Evolutionary conservation across 2,113 vertebrate species (phyloP), one percentile per base, ranked within the genome.

Genomic region (Chauna torquata): DNA sequence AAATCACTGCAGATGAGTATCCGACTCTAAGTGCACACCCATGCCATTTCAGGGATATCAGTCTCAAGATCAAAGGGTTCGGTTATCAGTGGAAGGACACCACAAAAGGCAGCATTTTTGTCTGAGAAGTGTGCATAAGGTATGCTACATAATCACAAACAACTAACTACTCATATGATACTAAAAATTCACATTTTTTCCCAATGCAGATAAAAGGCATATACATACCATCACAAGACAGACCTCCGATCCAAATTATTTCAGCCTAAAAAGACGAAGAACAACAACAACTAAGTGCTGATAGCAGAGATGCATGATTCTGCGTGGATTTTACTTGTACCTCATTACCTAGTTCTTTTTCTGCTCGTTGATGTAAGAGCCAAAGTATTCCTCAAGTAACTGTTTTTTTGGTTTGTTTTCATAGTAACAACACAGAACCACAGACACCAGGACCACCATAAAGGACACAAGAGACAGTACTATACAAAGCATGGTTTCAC

Each of bases 191-290:
- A 32, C 25, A 15, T 22, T 27, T 32, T 19, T 36, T 62, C 14
- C n/a, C 82, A 64, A 69, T 13, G 8, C 34, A 61, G 40, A 61
- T 25, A 71, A 65, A 85, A 82, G 13, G 42, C 42, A 92, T 70
- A 44, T 16, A 20, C 1, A 2, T 28, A 32, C 2, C 1, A 2
- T 3, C 2, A 1, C 74, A 74, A 93, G 27, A 78, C 74, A 44
- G 74, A 58, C 8, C 28, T 32, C 13, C 36, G 36, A 71, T 78
- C 9, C 59, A 81, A 24, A 4, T 81, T 81, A 44, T 2, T 50
- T 54, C 25, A 76, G 55, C 14, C 47, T 58, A n/a, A 36, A 38
- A 70, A 82, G 8, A 52, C 24, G 23, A 32, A 8, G 6, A 45
- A 44, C 7, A 68, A 47, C 11, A 9, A 20, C 58, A 6, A 66